Percentiles rank a stretch among this genome's conserved stretches.
Conservation (phyloP, 1,140 invertebrate genomes). For the Drosophila ananassae region DNA sequence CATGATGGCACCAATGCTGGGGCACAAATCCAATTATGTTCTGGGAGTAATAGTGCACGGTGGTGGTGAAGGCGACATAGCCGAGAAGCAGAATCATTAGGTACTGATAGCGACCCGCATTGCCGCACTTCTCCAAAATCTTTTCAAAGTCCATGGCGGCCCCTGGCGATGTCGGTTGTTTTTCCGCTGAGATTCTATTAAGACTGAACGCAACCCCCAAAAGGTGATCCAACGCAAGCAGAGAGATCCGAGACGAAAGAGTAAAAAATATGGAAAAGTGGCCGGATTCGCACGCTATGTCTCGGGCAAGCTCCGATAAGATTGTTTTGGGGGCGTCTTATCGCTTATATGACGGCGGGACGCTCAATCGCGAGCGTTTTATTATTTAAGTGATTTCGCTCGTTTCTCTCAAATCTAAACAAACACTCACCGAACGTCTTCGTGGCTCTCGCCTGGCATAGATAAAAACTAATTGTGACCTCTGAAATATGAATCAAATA, state of each 20-base stretch:
- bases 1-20: conserved; percentile 83
- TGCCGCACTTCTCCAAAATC: conserved; percentile 86
- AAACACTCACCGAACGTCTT: conserved; percentile 37
- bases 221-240: conserved; percentile 11
- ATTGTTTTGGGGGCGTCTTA: conserved; percentile 61
- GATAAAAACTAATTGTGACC: conserved; percentile 33
- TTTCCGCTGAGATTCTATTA: conserved; percentile 62
- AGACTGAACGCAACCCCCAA: conserved; percentile 51
- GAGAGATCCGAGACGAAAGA: conserved; percentile 10
- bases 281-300: conserved; percentile 41
- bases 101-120: conserved; percentile 87
- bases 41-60: conserved; percentile 86
- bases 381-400: conserved; percentile 72
- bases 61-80: conserved; percentile 85
- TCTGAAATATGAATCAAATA: conserved; percentile 38
- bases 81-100: conserved; percentile 86
- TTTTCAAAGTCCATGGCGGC: conserved; percentile 85
- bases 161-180: conserved; percentile 17
- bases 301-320: conserved; percentile 50
- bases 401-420: conserved; percentile 66
- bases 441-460: conserved; percentile 26
- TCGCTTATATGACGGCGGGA: conserved; percentile 27
- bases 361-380: conserved; percentile 53
- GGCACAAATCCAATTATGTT: conserved; percentile 85
- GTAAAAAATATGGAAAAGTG: conserved; percentile 22